Evolutionary conservation across 2,113 vertebrate species (phyloP).

Genomic region (Psilopsiagon aymara): DNA sequence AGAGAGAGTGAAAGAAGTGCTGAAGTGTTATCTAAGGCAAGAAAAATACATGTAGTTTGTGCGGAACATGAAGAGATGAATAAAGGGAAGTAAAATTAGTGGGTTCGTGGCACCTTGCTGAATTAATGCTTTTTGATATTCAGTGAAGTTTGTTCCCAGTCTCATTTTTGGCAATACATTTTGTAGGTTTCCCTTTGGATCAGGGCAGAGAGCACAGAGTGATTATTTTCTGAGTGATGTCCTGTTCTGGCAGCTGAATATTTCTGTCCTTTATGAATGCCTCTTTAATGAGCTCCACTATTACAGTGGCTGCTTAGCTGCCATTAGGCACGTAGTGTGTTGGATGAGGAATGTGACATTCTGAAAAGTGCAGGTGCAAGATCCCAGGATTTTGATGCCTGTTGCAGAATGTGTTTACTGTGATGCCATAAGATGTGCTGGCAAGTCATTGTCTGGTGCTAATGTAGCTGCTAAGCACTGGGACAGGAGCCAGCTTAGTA

Average conservation of each 20-base stretch:
- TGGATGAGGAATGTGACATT: background rate
- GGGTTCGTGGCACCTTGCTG: background rate
- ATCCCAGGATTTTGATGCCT: background rate
- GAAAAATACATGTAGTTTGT: background rate
- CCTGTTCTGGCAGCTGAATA: background rate
- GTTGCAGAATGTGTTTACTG: constrained; percentile 20
- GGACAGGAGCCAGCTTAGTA: background rate
- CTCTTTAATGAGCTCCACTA: background rate
- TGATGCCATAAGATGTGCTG: constrained; percentile 17
- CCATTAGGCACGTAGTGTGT: background rate
- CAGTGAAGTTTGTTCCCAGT: background rate
- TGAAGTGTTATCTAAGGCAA: background rate
- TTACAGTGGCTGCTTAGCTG: background rate
- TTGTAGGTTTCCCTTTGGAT: background rate
- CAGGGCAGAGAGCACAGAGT: background rate
- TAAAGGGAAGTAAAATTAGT: background rate
- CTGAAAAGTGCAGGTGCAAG: background rate
- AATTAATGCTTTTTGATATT: background rate
- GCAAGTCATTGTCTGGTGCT: background rate
- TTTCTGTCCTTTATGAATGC: background rate
- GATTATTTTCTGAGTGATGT: background rate
- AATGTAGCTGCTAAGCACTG: background rate
- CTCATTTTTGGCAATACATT: background rate
- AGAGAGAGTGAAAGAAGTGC: background rate
- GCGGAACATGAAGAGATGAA: background rate